These are phyloP conservation scores for Conomelus anceps DNA, from an alignment of 2,888 invertebrate genomes.

Conservation along the genomic window DNA sequence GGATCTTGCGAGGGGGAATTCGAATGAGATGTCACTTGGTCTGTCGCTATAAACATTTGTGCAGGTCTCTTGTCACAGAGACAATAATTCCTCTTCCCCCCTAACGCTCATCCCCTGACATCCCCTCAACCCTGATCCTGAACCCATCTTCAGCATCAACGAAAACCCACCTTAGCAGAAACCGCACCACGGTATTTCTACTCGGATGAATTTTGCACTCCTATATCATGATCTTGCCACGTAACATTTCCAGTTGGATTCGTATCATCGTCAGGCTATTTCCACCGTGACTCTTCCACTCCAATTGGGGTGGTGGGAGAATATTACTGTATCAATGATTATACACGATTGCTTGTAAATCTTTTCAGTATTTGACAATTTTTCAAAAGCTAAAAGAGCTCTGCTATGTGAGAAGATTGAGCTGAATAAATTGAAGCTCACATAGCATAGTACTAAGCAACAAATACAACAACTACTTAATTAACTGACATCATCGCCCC, in stretches of 20 bases:
- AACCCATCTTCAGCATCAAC: neutral
- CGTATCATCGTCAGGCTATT: no score
- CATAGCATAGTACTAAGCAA: no score
- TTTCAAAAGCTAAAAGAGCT: no score
- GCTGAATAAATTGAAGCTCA: no score
- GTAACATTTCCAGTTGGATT: neutral
- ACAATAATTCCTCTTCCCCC: neutral
- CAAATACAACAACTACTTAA: no score
- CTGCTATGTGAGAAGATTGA: no score
- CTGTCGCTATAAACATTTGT: neutral
- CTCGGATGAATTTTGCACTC: neutral
- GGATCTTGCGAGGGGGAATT: neutral
- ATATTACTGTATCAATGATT: no score
- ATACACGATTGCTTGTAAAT: no score
- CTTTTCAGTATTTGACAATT: no score
- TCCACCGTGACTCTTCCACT: neutral
- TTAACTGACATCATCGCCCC: no score
- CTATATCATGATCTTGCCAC: neutral
- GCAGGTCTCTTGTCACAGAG: neutral
- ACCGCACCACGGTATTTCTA: neutral
- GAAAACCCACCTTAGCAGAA: neutral
- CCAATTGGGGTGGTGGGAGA: no score
- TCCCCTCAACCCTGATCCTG: neutral
- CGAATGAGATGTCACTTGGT: neutral
- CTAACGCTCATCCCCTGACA: neutral